Base-by-base conservation (phyloP, 2,888 invertebrate genomes). In the Diarsia brunnea region DNA sequence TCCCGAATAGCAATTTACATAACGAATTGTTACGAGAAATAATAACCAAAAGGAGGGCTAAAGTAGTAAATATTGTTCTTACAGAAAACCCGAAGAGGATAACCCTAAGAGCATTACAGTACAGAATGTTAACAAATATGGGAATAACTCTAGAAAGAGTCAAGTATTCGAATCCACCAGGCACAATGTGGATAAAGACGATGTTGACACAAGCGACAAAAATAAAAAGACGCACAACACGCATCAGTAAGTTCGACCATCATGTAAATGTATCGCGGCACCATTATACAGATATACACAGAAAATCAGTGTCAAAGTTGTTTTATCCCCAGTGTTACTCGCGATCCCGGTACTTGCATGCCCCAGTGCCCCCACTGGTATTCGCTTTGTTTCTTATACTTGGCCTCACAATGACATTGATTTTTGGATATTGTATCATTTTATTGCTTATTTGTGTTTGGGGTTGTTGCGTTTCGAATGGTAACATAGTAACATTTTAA, bases 121-220 rank as follows among this genome's bases (percentile, higher is more conserved):
- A 93, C 95, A 94, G 93, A 95, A 92, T 90, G 92, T 94, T 87
- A 94, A 91, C 92, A 95, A 95, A 94, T 95, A 95, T 85, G 95
- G 95, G 78, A 94, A 92, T 92, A 94, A 91, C 91, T 95, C 95
- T 90, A 94, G 97, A 92, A 97, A 98, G 95, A 97, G 97, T 88
- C 97, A 98, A 90, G 97, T 98, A 84, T 98, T 98, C 90, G 98
- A 98, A 94, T 97, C 98, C 75, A 97, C 97, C 80, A 94, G 97
- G 89, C 98, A 97, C 95, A 98, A 97, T 73, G 97, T 98, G 81
- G 98, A 98, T 85, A 97, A 97, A 89, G 98, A 98, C 89, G 98
- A 98, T 93, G 97, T 97, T 91, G 98, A 98, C 69, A 97, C 97
- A 49, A 97, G 97, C 85, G 98, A 98, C 86, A 98, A 97, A 96